Conservation (phyloP, 2,797 vertebrate species). For the Chrosomus eos region DNA sequence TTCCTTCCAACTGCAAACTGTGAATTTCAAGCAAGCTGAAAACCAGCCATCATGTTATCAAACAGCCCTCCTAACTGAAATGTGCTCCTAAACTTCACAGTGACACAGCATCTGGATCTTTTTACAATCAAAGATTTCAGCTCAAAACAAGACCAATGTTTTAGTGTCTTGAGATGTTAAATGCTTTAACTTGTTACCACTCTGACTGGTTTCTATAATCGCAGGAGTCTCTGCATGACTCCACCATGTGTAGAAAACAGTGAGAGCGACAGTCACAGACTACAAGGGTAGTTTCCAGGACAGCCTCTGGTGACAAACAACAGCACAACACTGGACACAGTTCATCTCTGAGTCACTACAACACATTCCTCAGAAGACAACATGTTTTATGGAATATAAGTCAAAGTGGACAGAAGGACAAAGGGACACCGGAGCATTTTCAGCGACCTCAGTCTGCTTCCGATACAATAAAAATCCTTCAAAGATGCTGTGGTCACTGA, state of each 20-base stretch:
- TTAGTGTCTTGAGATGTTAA: conserved; percentile 30
- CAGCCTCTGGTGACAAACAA: conserved; percentile 18
- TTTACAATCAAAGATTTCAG: conserved; percentile 26
- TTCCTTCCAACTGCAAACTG: not conserved
- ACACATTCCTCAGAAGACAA: conserved; percentile 42
- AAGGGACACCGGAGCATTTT: not conserved
- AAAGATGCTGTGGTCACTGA: conserved; percentile 16
- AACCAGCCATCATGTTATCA: not conserved
- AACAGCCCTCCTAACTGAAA: not conserved
- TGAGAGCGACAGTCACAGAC: not conserved
- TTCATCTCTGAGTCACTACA: conserved; percentile 44
- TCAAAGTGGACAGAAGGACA: not conserved
- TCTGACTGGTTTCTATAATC: conserved; percentile 7
- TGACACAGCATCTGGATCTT: conserved; percentile 27
- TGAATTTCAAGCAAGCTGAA: conserved; percentile 5
- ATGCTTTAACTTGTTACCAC: not conserved
- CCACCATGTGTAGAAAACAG: not conserved
- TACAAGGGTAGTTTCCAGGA: conserved; percentile 9
- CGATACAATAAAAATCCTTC: conserved; percentile 26
- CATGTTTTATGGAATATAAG: conserved; percentile 24
- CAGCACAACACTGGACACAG: conserved; percentile 1
- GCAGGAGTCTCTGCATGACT: not conserved
- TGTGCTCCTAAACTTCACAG: not conserved
- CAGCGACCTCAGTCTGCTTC: conserved; percentile 34
- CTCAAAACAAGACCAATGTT: not conserved